A percentile compares a stretch with the other conserved stretches of the same genome.
These are phyloP conservation scores for Leucania comma DNA, from an alignment of 2,888 invertebrate species.

Conservation along the genomic window DNA sequence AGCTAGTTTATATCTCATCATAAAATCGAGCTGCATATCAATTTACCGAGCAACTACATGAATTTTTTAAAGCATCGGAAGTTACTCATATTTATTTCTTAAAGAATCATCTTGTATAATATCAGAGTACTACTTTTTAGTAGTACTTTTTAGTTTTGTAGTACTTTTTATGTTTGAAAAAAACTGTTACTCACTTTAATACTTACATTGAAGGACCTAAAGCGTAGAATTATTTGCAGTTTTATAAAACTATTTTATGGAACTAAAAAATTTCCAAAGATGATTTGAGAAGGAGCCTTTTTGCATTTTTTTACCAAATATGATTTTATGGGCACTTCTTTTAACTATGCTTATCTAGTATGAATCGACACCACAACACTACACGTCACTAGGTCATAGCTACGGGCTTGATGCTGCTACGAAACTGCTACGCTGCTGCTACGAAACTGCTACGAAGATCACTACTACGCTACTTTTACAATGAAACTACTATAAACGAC, in stretches of 20 bases:
- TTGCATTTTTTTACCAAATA: slow-evolving; percentile 4
- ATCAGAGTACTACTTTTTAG: not conserved
- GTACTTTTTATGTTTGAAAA: not conserved
- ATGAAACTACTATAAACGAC: not conserved
- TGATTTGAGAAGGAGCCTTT: not conserved
- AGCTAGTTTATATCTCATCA: slow-evolving; percentile 55
- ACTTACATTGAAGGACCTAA: not conserved
- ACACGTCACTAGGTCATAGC: too few relatives aligned
- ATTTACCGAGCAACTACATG: slow-evolving; percentile 49
- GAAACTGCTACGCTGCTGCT: not conserved
- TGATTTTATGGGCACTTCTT: slow-evolving; percentile 7
- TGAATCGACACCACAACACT: not conserved
- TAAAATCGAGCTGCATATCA: slow-evolving; percentile 51
- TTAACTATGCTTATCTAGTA: not conserved
- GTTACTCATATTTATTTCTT: slow-evolving; percentile 15
- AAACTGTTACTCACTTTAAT: not conserved
- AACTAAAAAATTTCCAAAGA: not conserved
- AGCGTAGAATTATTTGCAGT: slow-evolving; percentile 5
- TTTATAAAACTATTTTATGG: not conserved
- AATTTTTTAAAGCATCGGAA: slow-evolving; percentile 33
- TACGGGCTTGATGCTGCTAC: not conserved
- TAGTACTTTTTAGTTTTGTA: not conserved
- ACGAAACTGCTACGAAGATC: not conserved
- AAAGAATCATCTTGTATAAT: not conserved
- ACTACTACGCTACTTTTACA: not conserved